Conservation (phyloP, 2,113 vertebrate species). For the Dipodomys ordii region DNA sequence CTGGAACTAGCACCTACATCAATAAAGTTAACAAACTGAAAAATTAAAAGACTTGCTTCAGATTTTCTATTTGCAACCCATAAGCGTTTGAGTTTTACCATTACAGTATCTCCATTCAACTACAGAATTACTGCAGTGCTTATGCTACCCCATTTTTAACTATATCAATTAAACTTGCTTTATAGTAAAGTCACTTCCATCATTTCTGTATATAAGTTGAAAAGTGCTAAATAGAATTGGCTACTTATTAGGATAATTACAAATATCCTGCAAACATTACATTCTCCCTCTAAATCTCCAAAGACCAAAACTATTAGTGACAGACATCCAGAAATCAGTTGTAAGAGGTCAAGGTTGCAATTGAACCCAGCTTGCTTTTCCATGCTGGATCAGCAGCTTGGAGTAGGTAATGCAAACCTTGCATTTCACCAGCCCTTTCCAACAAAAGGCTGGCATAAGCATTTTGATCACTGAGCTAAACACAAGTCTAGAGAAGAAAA, state of each 20-base stretch:
- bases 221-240: not conserved
- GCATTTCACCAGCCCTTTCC: slow-evolving; percentile 67
- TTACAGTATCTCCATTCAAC: not conserved
- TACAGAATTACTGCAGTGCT: slow-evolving; percentile 28
- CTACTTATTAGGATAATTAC: slow-evolving; percentile 24
- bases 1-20: too few species aligned
- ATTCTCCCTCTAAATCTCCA: not conserved
- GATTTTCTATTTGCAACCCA: slow-evolving; percentile 41
- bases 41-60: not conserved
- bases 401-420: slow-evolving; percentile 74
- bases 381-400: slow-evolving; percentile 79
- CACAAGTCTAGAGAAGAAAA: slow-evolving; percentile 45
- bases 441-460: slow-evolving; percentile 74
- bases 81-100: not conserved
- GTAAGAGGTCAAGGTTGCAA: slow-evolving; percentile 22
- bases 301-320: not conserved
- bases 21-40: not conserved
- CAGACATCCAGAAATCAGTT: not conserved
- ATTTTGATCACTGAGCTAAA: slow-evolving; percentile 53
- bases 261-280: slow-evolving; percentile 16
- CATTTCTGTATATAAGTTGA: slow-evolving; percentile 3
- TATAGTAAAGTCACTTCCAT: slow-evolving; percentile 12
- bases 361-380: slow-evolving; percentile 56
- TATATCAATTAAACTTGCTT: slow-evolving; percentile 19
- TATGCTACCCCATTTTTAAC: slow-evolving; percentile 32